Conservation (phyloP, 2,797 vertebrate genomes). For the Chiloscyllium punctatum region DNA sequence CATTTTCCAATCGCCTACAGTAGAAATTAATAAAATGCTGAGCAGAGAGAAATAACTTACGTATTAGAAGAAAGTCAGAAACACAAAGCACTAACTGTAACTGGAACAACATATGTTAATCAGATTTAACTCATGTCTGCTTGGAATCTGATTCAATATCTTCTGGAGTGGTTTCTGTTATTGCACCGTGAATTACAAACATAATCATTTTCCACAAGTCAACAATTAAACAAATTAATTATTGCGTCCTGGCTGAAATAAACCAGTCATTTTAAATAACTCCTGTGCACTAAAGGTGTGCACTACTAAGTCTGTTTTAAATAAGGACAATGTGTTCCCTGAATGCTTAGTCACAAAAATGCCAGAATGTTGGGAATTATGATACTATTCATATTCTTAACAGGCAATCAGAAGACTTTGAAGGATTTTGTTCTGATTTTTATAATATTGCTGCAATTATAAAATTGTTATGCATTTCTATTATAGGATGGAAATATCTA, state of each 20-base stretch:
- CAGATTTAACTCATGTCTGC: not conserved
- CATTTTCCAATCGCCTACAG: not conserved
- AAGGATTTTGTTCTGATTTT: not conserved
- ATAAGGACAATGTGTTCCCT: not conserved
- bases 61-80: not conserved
- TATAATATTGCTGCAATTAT: not conserved
- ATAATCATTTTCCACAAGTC: not conserved
- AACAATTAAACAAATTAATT: conserved; percentile 17
- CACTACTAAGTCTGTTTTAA: not conserved
- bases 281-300: not conserved
- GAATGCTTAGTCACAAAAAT: not conserved
- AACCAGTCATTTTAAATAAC: not conserved
- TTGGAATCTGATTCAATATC: not conserved
- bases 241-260: not conserved
- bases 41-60: not conserved
- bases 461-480: not conserved
- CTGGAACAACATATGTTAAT: not conserved
- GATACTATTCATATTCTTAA: not conserved
- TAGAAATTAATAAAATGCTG: not conserved
- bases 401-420: not conserved
- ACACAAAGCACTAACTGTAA: not conserved
- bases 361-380: not conserved
- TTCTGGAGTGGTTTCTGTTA: not conserved
- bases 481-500: not conserved
- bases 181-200: not conserved